Evolutionary conservation across 1,140 invertebrate species (phyloP), one percentile per base, ranked within the genome.

Genomic region (Oryctes rhinoceros): DNA sequence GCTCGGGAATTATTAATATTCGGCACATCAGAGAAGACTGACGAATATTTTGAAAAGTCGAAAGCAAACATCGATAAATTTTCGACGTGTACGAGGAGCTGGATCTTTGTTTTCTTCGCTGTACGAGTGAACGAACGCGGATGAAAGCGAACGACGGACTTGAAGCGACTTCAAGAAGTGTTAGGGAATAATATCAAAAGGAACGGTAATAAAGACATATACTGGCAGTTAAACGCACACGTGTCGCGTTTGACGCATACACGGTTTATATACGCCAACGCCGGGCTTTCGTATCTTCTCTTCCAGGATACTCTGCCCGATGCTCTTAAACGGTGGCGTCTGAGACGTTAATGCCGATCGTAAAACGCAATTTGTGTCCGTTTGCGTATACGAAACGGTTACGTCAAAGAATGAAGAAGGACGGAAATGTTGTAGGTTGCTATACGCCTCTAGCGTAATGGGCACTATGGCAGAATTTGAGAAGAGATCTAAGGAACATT

Each of bases 131-230:
- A 48, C 13, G 47, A 9, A 48, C 13, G 13, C 47, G 47, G 7
- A 48, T 48, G 1, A 48, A 13, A 53, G 13, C 13, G 49, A 53
- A 18, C 15, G 53, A 3, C 53, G 18, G 18, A 18, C 39, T 44
- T 44, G 53, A 59, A 59, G 18, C 24, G 35, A 35, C 65, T 71
- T 71, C 5, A 37, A 71, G 65, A 71, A 13, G 65, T 71, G 65
- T 71, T n/a, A n/a, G n/a, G 65, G 37, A 71, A 71, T 59, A 59
- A 59, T 71, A 71, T 71, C 65, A 71, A 71, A 71, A 71, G 65
- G 24, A 71, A 11, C 65, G 20, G 65, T 71, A 71, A 71, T 71
- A 71, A 35, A 71, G 65, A 71, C 35, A 37, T 71, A 71, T 71
- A 59, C 53, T 59, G 53, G 53, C 53, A 59, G 53, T 59, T 59